phyloP scores from a whole-genome alignment of 2,797 vertebrate species.

The Anableps anableps region DNA sequence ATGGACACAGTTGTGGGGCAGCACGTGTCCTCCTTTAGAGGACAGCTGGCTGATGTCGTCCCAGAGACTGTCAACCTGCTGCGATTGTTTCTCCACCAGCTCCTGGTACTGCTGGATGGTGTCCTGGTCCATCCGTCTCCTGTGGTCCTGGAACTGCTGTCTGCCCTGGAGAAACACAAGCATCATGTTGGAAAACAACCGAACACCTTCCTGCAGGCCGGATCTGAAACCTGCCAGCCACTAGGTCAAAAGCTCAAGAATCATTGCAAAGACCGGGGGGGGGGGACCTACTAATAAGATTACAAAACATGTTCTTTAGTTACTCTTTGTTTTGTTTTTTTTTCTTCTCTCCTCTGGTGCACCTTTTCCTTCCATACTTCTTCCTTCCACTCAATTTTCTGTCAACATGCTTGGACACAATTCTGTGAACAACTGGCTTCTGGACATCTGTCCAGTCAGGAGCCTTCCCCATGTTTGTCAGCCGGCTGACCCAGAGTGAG shows the following conservation, averaged over 20 bases:
- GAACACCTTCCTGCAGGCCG: neutral
- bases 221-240: neutral
- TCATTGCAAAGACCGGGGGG: too few relatives aligned
- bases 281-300: too few relatives aligned
- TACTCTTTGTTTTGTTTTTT: too few relatives aligned
- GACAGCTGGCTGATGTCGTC: slow-evolving; percentile 80
- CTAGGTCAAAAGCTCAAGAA: neutral
- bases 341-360: too few relatives aligned
- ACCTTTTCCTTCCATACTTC: too few relatives aligned
- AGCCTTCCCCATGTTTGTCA: too few relatives aligned
- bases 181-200: neutral
- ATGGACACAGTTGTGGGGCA: slow-evolving; percentile 59
- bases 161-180: slow-evolving; percentile 70
- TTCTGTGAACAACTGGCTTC: too few relatives aligned
- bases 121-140: slow-evolving; percentile 59
- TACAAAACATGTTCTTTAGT: too few relatives aligned
- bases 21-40: slow-evolving; percentile 76
- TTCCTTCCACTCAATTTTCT: too few relatives aligned
- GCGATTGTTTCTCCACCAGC: slow-evolving; percentile 65
- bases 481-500: too few relatives aligned
- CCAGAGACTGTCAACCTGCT: slow-evolving; percentile 69
- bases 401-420: too few relatives aligned
- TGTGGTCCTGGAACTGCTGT: slow-evolving; percentile 79
- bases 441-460: too few relatives aligned
- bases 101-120: slow-evolving; percentile 73